These are phyloP conservation scores for Chloroceryle aenea DNA, from an alignment of 2,113 vertebrate genomes.

Conservation along the genomic window DNA sequence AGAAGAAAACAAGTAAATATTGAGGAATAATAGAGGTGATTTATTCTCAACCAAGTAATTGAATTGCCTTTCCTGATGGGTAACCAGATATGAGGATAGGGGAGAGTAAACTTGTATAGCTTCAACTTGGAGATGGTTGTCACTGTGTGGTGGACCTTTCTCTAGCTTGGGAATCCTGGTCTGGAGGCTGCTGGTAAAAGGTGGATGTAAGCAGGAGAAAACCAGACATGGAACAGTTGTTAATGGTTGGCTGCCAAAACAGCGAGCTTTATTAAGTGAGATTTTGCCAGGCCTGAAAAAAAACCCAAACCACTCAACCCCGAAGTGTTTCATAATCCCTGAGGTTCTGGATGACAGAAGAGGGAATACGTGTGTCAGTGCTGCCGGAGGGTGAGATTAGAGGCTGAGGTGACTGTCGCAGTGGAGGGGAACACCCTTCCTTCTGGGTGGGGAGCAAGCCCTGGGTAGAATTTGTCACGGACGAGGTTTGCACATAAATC, in stretches of 20 bases:
- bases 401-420: background rate
- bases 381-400: background rate
- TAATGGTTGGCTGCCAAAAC: constrained; percentile 2
- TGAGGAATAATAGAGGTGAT: background rate
- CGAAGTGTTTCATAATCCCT: constrained; percentile 59
- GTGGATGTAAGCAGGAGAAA: constrained; percentile 34
- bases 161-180: background rate
- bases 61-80: constrained; percentile 7
- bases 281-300: constrained; percentile 11
- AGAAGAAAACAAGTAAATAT: background rate
- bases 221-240: constrained; percentile 27
- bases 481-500: background rate
- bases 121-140: background rate
- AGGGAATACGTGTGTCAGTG: background rate
- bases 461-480: background rate
- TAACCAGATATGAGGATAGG: background rate
- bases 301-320: background rate
- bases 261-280: constrained; percentile 52
- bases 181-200: background rate
- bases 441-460: background rate
- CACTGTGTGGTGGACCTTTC: accelerated
- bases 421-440: background rate
- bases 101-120: background rate
- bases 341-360: constrained; percentile 1
- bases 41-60: background rate